Conservation (phyloP, 2,888 invertebrate species). For the Strigamia crassipes region DNA sequence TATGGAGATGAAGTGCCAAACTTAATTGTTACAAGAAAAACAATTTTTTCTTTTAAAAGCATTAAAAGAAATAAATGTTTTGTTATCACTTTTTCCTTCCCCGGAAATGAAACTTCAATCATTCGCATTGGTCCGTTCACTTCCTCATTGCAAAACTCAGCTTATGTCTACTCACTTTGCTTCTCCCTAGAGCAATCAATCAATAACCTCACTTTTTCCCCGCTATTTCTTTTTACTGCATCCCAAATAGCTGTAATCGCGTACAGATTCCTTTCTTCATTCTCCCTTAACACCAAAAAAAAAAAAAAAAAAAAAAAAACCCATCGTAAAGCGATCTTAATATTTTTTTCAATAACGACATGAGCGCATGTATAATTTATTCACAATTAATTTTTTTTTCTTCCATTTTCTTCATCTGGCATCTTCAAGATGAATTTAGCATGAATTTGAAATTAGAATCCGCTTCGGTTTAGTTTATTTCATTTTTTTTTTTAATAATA, state of each 20-base stretch:
- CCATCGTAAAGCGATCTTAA: background rate
- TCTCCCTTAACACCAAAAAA: background rate
- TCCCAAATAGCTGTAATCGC: background rate
- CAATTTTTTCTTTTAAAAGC: background rate
- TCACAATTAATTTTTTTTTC: background rate
- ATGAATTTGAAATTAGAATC: constrained; percentile 11
- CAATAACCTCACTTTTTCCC: background rate
- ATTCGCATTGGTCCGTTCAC: constrained; percentile 2
- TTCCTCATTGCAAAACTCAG: constrained; percentile 27
- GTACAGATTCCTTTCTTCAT: background rate
- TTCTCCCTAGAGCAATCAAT: constrained; percentile 22
- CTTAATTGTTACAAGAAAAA: background rate
- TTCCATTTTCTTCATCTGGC: background rate
- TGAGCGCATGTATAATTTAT: background rate
- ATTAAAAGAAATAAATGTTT: background rate
- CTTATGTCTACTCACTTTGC: background rate
- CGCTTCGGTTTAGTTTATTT: background rate
- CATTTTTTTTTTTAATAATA: too few relatives aligned
- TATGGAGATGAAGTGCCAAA: constrained; percentile 5
- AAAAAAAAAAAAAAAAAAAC: background rate
- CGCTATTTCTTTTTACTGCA: background rate
- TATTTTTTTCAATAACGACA: background rate
- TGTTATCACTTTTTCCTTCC: constrained; percentile 1
- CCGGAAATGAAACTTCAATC: constrained; percentile 10
- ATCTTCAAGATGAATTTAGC: background rate